Evolutionary conservation across 2,113 vertebrate genomes (phyloP).

Genomic region (Poicephalus meyeri): DNA sequence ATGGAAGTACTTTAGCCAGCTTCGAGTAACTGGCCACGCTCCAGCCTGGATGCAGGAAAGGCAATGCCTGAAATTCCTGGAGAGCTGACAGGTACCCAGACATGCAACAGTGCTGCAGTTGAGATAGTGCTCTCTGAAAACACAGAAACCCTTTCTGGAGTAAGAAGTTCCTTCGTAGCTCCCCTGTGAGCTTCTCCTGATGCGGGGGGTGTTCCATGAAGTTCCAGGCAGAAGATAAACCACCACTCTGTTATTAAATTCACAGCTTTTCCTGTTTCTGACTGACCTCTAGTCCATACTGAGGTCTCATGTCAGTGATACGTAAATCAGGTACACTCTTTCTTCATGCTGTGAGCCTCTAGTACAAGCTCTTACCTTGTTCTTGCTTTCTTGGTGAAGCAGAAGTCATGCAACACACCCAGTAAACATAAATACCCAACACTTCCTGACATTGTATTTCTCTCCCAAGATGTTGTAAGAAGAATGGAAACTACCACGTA

Average conservation of each 20-base stretch:
- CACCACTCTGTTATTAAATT: background rate
- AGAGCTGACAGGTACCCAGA: conserved; percentile 9
- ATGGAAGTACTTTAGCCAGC: background rate
- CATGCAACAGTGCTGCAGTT: background rate
- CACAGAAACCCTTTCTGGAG: background rate
- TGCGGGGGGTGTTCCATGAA: background rate
- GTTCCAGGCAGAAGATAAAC: background rate
- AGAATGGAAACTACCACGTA: background rate
- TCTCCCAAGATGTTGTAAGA: background rate
- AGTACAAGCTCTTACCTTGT: background rate
- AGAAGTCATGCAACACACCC: background rate
- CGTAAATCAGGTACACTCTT: background rate
- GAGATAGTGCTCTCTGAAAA: background rate
- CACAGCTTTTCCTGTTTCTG: background rate
- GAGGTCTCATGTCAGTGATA: background rate
- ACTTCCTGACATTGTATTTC: background rate
- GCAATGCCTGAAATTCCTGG: conserved; percentile 40
- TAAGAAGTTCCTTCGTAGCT: background rate
- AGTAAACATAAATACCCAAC: background rate
- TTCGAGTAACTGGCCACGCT: background rate
- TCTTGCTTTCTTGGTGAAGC: background rate
- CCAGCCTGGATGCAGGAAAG: background rate
- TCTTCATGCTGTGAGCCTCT: background rate
- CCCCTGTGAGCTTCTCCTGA: background rate
- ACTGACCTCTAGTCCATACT: background rate